Conservation (phyloP, 2,113 vertebrate genomes). For the Plectropomus leopardus region DNA sequence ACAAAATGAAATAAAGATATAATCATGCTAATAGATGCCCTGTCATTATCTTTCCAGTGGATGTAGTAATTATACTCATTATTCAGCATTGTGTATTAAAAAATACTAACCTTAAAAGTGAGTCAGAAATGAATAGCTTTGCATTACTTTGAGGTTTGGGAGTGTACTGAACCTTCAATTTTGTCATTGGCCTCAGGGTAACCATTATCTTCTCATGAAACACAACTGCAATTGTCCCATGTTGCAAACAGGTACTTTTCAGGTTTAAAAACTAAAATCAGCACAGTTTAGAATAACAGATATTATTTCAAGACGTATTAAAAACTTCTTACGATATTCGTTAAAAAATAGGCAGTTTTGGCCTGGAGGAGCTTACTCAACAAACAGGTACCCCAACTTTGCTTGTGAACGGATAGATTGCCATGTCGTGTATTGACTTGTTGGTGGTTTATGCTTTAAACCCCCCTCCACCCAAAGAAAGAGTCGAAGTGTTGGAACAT, state of each 20-base stretch:
- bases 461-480: slow-evolving; percentile 22
- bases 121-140: background rate
- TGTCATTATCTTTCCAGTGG: background rate
- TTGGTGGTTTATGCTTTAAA: slow-evolving; percentile 50
- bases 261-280: background rate
- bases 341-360: background rate
- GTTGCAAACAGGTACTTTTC: slow-evolving; percentile 3
- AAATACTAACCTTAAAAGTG: background rate
- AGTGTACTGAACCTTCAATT: slow-evolving; percentile 21
- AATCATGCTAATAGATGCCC: background rate
- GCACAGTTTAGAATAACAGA: background rate
- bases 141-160: slow-evolving; percentile 30
- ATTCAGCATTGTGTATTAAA: background rate
- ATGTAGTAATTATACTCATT: no score
- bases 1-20: background rate
- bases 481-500: slow-evolving; percentile 65
- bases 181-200: background rate
- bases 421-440: slow-evolving; percentile 73
- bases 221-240: background rate
- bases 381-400: background rate
- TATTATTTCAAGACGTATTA: background rate
- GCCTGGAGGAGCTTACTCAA: background rate
- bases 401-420: slow-evolving; percentile 7
- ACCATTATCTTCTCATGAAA: slow-evolving; percentile 32
- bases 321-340: background rate